These are phyloP conservation scores for Syrrhaptes paradoxus DNA, from an alignment of 2,113 vertebrate genomes.

Conservation along the genomic window DNA sequence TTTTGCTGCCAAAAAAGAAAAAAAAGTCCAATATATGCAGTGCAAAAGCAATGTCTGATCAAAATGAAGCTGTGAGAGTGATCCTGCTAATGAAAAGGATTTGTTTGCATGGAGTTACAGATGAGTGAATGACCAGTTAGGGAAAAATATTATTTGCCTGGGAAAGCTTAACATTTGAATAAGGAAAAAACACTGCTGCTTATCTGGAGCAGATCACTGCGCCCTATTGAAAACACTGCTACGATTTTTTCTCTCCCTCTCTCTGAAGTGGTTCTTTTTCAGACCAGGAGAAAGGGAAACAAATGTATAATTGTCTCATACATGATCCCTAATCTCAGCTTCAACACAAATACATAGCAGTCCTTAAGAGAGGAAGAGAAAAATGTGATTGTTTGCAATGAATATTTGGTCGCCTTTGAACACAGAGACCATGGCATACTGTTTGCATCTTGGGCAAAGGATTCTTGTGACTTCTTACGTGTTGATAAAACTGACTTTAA, in stretches of 20 bases:
- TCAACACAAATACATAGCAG: not conserved
- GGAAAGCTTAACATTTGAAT: slow-evolving; percentile 62
- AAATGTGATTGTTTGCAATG: slow-evolving; percentile 15
- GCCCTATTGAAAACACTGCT: not conserved
- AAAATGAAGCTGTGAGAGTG: slow-evolving; percentile 4
- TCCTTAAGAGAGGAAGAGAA: slow-evolving; percentile 1
- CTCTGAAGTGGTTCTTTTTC: slow-evolving; percentile 28
- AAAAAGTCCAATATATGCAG: not conserved
- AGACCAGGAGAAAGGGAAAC: not conserved
- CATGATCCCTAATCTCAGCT: not conserved
- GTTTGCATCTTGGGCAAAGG: not conserved
- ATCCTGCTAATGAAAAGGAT: not conserved
- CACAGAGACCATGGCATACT: not conserved
- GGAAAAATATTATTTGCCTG: slow-evolving; percentile 46
- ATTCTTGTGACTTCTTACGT: not conserved
- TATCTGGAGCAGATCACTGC: slow-evolving; percentile 12
- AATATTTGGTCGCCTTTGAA: not conserved
- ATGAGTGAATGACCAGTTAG: not conserved
- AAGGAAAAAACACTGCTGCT: slow-evolving; percentile 4
- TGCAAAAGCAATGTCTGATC: not conserved
- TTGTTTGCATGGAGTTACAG: not conserved
- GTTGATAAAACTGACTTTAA: not conserved
- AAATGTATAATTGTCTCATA: slow-evolving; percentile 27
- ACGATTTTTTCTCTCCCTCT: slow-evolving; percentile 23
- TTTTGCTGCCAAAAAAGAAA: slow-evolving; percentile 3